phyloP scores from a whole-genome alignment of 2,888 invertebrate genomes.

The Cotesia congregata region DNA sequence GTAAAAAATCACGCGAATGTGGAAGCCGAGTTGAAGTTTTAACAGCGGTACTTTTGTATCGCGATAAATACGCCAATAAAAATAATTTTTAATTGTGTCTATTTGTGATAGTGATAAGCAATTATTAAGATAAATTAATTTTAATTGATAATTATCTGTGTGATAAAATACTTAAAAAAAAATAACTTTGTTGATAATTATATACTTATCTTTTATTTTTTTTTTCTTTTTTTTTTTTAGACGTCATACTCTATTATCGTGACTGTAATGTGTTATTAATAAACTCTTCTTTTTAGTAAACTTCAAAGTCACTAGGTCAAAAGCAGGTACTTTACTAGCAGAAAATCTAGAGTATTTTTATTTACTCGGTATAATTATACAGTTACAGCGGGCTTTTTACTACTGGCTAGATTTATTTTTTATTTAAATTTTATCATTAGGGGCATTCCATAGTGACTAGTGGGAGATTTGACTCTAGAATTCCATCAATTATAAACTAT shows the following conservation, averaged over 20 bases:
- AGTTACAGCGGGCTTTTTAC: not conserved
- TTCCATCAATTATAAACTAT: too few relatives aligned
- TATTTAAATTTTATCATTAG: not conserved
- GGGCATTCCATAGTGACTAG: too few relatives aligned
- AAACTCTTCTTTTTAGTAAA: not conserved
- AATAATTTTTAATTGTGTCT: not conserved
- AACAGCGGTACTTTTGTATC: not conserved
- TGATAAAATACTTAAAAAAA: not conserved
- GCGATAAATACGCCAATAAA: not conserved
- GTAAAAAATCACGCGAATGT: not conserved
- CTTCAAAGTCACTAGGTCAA: conserved; percentile 1
- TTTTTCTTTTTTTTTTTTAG: not conserved
- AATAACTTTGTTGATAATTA: not conserved
- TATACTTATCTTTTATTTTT: not conserved
- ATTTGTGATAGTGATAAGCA: not conserved
- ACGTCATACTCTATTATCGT: not conserved
- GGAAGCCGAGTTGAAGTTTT: conserved; percentile 17
- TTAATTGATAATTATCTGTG: not conserved
- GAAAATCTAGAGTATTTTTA: not conserved
- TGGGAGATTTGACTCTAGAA: too few relatives aligned
- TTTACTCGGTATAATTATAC: not conserved
- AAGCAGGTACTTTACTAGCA: not conserved
- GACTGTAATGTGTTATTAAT: not conserved
- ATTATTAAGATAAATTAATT: conserved; percentile 3
- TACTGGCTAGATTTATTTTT: not conserved